These are phyloP conservation scores for Caenorhabditis briggsae DNA, from an alignment of 1,140 invertebrate species.

Conservation along the genomic window DNA sequence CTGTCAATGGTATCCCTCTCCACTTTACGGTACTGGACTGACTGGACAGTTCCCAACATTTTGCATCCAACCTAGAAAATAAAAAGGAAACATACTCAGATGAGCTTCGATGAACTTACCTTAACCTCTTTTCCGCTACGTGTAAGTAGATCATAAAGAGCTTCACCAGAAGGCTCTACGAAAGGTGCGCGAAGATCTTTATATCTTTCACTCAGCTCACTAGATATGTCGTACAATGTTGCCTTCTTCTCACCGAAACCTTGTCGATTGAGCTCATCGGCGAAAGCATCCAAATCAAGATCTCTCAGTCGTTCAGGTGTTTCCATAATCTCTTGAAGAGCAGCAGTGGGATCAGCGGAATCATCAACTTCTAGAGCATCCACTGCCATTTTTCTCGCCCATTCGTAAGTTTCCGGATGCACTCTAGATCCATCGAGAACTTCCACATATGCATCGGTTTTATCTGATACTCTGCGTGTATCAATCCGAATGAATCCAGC, in stretches of 20 bases:
- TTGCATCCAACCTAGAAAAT: neutral
- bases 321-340: conserved; percentile 95
- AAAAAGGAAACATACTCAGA: neutral
- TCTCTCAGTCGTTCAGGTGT: conserved; percentile 92
- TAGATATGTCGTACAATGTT: conserved; percentile 95
- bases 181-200: conserved; percentile 91
- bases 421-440: conserved; percentile 96
- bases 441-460: conserved; percentile 84
- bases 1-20: conserved; percentile 70
- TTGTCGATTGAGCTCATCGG: conserved; percentile 91
- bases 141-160: conserved; percentile 67
- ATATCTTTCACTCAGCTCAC: conserved; percentile 93
- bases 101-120: neutral
- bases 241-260: conserved; percentile 96
- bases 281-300: conserved; percentile 97
- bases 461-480: conserved; percentile 78
- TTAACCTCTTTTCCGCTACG: conserved; percentile 57
- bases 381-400: conserved; percentile 99
- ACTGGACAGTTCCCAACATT: conserved; percentile 37
- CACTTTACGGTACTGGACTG: conserved; percentile 35
- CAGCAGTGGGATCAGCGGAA: conserved; percentile 90
- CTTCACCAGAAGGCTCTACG: conserved; percentile 76
- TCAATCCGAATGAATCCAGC: conserved; percentile 99
- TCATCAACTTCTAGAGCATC: conserved; percentile 98
- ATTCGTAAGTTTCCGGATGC: conserved; percentile 96